Evolutionary conservation across 2,113 vertebrate species (phyloP).

Genomic region (Hippolais icterina): DNA sequence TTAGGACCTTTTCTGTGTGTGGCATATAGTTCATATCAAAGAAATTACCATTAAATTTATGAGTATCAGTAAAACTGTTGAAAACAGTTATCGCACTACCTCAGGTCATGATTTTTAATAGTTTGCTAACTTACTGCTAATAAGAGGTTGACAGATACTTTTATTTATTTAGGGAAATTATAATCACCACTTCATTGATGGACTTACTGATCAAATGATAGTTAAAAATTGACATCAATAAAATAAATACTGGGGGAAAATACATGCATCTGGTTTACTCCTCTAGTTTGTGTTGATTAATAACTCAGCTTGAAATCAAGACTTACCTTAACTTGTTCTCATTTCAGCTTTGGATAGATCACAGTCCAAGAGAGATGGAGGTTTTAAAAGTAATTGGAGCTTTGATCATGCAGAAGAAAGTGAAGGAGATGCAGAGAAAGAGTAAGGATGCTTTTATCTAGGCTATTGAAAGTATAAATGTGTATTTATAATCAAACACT

Average conservation of each 20-base stretch:
- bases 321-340: slow-evolving; percentile 76
- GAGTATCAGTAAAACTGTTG: neutral
- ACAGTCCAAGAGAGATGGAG: slow-evolving; percentile 89
- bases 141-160: neutral
- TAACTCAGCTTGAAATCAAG: slow-evolving; percentile 46
- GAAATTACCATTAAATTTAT: neutral
- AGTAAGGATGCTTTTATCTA: slow-evolving; percentile 84
- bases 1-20: neutral
- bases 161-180: neutral
- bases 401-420: slow-evolving; percentile 86
- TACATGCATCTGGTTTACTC: neutral
- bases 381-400: slow-evolving; percentile 94
- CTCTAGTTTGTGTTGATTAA: slow-evolving; percentile 42
- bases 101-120: neutral
- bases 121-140: neutral
- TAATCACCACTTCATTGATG: neutral
- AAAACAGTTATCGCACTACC: neutral
- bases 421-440: slow-evolving; percentile 87
- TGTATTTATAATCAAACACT: neutral
- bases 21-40: neutral
- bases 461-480: slow-evolving; percentile 52
- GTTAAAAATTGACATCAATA: neutral
- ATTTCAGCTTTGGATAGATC: slow-evolving; percentile 91
- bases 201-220: neutral
- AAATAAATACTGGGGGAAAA: neutral